Evolutionary conservation across 1,140 invertebrate genomes (phyloP).

Genomic region (Pectinophora gossypiella): DNA sequence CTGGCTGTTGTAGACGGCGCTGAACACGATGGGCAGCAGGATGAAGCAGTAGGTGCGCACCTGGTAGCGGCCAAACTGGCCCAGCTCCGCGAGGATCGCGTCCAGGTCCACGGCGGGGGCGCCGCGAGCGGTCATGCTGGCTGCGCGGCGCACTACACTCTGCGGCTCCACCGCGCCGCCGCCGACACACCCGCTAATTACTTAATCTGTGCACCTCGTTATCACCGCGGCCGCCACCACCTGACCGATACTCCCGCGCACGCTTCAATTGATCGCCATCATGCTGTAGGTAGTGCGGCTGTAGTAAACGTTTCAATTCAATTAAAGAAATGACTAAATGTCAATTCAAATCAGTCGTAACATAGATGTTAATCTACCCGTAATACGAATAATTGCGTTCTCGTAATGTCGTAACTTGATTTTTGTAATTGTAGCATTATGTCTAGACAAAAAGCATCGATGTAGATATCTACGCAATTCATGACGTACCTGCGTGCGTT

Average conservation of each 20-base stretch:
- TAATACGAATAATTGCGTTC: too few relatives aligned
- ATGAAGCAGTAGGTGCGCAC: constrained; percentile 43
- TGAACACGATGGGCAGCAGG: constrained; percentile 46
- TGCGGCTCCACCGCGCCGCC: neutral
- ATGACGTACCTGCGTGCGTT: too few relatives aligned
- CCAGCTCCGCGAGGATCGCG: constrained; percentile 51
- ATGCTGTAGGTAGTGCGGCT: too few relatives aligned
- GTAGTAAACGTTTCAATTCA: too few relatives aligned
- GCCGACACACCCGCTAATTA: neutral
- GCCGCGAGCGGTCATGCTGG: constrained; percentile 75
- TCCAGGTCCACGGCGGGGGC: constrained; percentile 34
- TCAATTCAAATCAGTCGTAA: too few relatives aligned
- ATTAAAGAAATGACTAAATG: too few relatives aligned
- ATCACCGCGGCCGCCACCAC: constrained; percentile 93
- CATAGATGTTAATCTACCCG: too few relatives aligned
- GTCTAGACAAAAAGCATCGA: too few relatives aligned
- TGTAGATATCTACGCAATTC: too few relatives aligned
- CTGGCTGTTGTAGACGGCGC: constrained; percentile 54
- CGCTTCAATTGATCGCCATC: too few relatives aligned
- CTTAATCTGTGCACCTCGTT: neutral
- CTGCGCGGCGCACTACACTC: neutral
- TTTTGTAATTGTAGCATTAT: too few relatives aligned
- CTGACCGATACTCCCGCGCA: constrained; percentile 92
- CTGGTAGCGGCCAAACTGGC: constrained; percentile 59
- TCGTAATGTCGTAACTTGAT: too few relatives aligned